phyloP scores from a whole-genome alignment of 2,888 invertebrate species.

The Agonopterix alstromeriana region DNA sequence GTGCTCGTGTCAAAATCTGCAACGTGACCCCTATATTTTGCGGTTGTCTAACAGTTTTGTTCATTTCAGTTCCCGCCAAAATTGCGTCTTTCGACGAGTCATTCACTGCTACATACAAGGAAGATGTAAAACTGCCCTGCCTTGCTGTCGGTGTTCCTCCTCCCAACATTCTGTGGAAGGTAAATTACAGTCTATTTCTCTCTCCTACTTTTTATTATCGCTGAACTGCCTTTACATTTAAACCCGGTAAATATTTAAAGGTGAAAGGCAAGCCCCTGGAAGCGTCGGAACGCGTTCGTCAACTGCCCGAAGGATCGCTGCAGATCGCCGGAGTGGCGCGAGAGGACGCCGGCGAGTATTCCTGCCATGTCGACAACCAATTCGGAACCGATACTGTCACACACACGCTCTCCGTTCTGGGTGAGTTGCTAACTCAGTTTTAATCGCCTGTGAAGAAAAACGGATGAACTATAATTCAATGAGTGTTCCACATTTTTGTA shows the following conservation, averaged over 20 bases:
- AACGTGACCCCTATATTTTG: too few relatives aligned
- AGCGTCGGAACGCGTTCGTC: constrained; percentile 87
- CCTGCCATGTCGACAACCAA: constrained; percentile 94
- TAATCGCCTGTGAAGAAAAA: neutral
- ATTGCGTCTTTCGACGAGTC: constrained; percentile 96
- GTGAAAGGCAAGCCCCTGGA: constrained; percentile 88
- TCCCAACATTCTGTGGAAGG: constrained; percentile 93
- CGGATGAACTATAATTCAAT: too few relatives aligned
- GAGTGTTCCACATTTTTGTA: too few relatives aligned
- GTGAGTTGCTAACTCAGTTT: constrained; percentile 46
- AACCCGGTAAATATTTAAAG: constrained; percentile 23
- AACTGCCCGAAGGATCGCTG: constrained; percentile 93
- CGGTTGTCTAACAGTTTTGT: neutral
- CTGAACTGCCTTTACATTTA: too few relatives aligned
- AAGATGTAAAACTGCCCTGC: constrained; percentile 94
- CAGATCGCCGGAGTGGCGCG: constrained; percentile 92
- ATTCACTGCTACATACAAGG: constrained; percentile 94
- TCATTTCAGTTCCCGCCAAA: constrained; percentile 88
- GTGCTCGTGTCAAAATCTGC: too few relatives aligned
- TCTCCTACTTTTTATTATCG: neutral
- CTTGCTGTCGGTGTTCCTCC: constrained; percentile 94
- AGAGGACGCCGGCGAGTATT: constrained; percentile 95
- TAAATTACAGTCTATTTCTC: constrained; percentile 25
- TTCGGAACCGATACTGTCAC: constrained; percentile 95
- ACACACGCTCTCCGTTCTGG: constrained; percentile 91